Base-by-base conservation (phyloP, 2,113 vertebrate genomes). In the Sorex fumeus region DNA sequence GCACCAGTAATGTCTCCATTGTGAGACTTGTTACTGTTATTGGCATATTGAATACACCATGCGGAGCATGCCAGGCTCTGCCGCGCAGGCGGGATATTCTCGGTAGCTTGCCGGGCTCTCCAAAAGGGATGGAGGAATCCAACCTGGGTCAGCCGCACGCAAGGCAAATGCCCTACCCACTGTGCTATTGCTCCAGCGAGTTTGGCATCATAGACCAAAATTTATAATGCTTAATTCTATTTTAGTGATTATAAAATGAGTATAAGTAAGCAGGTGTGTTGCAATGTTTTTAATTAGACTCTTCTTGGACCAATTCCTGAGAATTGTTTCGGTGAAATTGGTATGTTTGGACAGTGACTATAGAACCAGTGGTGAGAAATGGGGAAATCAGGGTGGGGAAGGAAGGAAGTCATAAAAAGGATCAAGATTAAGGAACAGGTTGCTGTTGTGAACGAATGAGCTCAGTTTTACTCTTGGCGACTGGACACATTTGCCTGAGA, bases 221-320 rank as follows among this genome's bases (percentile, higher is more conserved):
- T 43, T 47, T 72, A 5, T 88, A 88, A 72, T 71, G 8, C 4
- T 91, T 34, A 40, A 74, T 91, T 86, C 64, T 23, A 64, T 21
- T 53, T 78, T 36, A 86, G 76, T 64, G n/a, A 70, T 88, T 53
- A 85, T 40, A 47, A 30, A 75, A 30, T 71, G 32, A 47, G n/a
- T 86, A 71, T 69, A 64, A 79, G 47, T 69, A 85, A 82, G 57
- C 64, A 92, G 77, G 69, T 40, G 69, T 40, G 21, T 62, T 16
- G 71, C 8, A 82, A 28, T 53, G 12, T 50, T 92, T 94, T 74
- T 70, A 30, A 16, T 12, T 64, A 16, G 1, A 25, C 79, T 88
- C 30, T 64, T 90, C 36, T 34, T 21, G 4, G 74, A 72, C 74
- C 8, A 34, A 34, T 78, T 25, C 43, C 43, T 85, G 71, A 90